A percentile compares a stretch with the other conserved stretches of the same genome.
These are phyloP conservation scores for Pedicia rivosa DNA, from an alignment of 2,888 invertebrate genomes.

Conservation along the genomic window DNA sequence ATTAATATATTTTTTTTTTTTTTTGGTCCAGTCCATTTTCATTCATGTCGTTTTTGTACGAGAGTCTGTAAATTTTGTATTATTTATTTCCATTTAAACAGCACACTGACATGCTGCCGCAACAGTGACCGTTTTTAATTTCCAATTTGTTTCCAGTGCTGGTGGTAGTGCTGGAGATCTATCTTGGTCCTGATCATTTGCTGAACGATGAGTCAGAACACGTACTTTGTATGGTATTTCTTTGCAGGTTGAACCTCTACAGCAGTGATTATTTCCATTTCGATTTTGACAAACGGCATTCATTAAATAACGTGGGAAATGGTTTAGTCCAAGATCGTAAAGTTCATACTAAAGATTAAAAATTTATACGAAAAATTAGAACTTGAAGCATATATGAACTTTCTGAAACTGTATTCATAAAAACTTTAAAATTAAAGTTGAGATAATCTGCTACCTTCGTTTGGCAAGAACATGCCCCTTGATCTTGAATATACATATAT, in stretches of 20 bases:
- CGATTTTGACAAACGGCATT: slow-evolving; percentile 24
- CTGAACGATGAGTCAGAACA: slow-evolving; percentile 19
- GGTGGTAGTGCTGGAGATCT: slow-evolving; percentile 18
- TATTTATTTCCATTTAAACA: slow-evolving; percentile 8
- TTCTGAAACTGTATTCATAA: no score
- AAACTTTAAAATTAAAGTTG: no score
- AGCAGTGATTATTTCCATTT: slow-evolving; percentile 10
- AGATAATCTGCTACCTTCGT: no score
- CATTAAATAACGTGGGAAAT: slow-evolving; percentile 26
- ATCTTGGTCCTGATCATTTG: slow-evolving; percentile 16
- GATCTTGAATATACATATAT: neutral
- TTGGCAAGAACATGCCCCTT: neutral
- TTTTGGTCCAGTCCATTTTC: no score
- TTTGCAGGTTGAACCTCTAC: slow-evolving; percentile 24
- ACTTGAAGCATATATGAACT: no score
- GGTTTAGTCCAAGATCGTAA: slow-evolving; percentile 22
- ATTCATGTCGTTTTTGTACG: neutral
- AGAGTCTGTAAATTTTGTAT: neutral
- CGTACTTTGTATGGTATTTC: slow-evolving; percentile 28
- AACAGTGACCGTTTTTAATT: slow-evolving; percentile 25
- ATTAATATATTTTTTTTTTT: no score
- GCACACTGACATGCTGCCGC: slow-evolving; percentile 29
- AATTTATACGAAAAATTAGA: no score
- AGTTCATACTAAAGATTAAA: slow-evolving; percentile 25
- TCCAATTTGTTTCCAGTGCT: slow-evolving; percentile 19